Evolutionary conservation across 1,140 invertebrate species (phyloP).

Genomic region (Drosophila setifemur): DNA sequence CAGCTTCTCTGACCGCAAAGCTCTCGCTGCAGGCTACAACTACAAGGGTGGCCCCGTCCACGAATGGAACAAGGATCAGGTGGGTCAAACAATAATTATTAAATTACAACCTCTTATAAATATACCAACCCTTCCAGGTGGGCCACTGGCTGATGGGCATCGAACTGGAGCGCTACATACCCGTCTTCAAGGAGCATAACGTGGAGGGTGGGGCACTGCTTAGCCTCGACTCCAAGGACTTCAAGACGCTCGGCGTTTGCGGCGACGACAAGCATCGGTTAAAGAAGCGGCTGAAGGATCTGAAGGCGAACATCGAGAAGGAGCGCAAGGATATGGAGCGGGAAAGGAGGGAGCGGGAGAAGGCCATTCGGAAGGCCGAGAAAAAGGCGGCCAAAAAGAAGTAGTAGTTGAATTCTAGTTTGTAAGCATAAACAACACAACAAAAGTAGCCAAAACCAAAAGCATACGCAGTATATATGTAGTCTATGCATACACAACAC

Average conservation of each 20-base stretch:
- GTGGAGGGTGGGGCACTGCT: constrained; percentile 92
- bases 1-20: constrained; percentile 80
- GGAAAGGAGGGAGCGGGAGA: constrained; percentile 90
- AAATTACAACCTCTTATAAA: not conserved
- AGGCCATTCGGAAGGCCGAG: constrained; percentile 90
- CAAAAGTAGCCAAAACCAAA: constrained; percentile 77
- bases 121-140: constrained; percentile 84
- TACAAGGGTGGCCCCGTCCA: constrained; percentile 89
- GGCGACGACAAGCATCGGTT: constrained; percentile 91
- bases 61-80: constrained; percentile 95
- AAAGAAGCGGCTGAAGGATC: constrained; percentile 94
- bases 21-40: constrained; percentile 83
- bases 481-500: constrained; percentile 51
- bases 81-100: constrained; percentile 80
- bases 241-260: constrained; percentile 92
- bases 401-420: constrained; percentile 83
- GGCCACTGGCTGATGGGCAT: constrained; percentile 93
- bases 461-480: constrained; percentile 69
- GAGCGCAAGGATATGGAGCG: constrained; percentile 89
- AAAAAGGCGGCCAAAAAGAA: constrained; percentile 89
- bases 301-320: constrained; percentile 90
- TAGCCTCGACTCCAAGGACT: constrained; percentile 92
- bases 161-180: constrained; percentile 92
- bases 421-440: constrained; percentile 58
- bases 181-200: constrained; percentile 91